A percentile compares a stretch with the other conserved stretches of the same genome.
These are phyloP conservation scores for Ptilorrhoa leucosticta DNA, from an alignment of 2,113 vertebrate genomes.

Conservation along the genomic window DNA sequence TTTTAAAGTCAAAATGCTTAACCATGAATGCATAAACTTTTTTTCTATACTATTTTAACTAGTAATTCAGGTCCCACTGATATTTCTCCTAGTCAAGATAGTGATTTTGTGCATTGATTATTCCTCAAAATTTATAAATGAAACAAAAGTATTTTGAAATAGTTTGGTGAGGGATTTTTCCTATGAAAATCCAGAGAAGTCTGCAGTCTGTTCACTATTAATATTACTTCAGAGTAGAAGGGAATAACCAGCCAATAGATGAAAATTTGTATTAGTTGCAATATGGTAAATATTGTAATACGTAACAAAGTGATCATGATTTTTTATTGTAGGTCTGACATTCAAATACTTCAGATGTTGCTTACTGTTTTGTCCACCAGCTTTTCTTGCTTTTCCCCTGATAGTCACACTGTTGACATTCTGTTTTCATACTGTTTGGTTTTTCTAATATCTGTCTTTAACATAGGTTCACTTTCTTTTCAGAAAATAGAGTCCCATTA, in stretches of 20 bases:
- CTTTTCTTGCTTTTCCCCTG: background rate
- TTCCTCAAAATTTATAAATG: background rate
- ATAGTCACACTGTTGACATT: background rate
- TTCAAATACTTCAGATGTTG: background rate
- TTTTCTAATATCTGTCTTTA: background rate
- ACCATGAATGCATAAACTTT: background rate
- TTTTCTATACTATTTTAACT: background rate
- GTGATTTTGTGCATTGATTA: background rate
- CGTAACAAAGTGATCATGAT: rapidly evolving
- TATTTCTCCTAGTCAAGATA: background rate
- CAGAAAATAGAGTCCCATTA: background rate
- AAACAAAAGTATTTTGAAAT: background rate
- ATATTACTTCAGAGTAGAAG: too few species aligned
- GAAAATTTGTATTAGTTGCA: background rate
- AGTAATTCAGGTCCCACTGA: background rate
- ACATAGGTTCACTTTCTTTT: background rate
- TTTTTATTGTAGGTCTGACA: background rate
- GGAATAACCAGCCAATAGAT: background rate
- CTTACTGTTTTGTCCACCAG: background rate
- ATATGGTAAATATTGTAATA: background rate
- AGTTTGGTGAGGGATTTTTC: background rate
- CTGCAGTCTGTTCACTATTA: background rate
- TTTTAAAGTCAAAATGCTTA: background rate
- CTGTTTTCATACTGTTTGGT: background rate
- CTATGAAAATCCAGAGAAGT: background rate